phyloP scores from a whole-genome alignment of 2,888 invertebrate species.

The Pollenia labialis region DNA sequence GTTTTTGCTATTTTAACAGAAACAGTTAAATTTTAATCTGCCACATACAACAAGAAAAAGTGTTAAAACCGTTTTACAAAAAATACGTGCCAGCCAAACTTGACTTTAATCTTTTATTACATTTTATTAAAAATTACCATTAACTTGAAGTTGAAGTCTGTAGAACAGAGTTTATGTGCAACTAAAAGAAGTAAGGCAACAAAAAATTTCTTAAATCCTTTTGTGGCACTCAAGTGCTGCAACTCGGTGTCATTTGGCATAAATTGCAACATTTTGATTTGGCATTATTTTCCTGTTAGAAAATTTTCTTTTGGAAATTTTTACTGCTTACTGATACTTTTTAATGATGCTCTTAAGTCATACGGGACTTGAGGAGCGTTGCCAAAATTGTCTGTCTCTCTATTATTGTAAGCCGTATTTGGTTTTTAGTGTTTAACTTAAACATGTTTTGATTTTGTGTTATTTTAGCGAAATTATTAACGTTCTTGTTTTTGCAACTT shows the following conservation, averaged over 20 bases:
- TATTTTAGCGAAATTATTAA: conserved; percentile 61
- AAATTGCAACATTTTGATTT: conserved; percentile 47
- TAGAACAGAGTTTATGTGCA: background rate
- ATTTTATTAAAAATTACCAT: conserved; percentile 47
- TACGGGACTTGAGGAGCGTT: conserved; percentile 30
- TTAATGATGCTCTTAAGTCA: conserved; percentile 27
- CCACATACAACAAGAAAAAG: conserved; percentile 32
- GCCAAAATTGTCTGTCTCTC: background rate
- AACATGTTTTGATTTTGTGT: conserved; percentile 63
- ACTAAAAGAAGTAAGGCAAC: background rate
- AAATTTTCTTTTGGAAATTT: conserved; percentile 24
- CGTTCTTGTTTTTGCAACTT: conserved; percentile 54
- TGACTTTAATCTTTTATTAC: conserved; percentile 11
- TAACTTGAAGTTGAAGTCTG: background rate
- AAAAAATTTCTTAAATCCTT: conserved; percentile 35
- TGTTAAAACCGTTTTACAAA: conserved; percentile 66
- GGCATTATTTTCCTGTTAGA: conserved; percentile 9
- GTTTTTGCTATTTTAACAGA: conserved; percentile 13
- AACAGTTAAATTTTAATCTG: conserved; percentile 48
- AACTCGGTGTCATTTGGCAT: background rate
- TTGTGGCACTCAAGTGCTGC: conserved; percentile 22
- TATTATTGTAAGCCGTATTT: conserved; percentile 58
- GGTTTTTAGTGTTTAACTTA: conserved; percentile 55
- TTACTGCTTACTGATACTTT: conserved; percentile 28
- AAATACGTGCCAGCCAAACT: conserved; percentile 51